Evolutionary conservation across 1,140 invertebrate genomes (phyloP), one percentile per base, ranked within the genome.

Genomic region (Rhyzopertha dominica): DNA sequence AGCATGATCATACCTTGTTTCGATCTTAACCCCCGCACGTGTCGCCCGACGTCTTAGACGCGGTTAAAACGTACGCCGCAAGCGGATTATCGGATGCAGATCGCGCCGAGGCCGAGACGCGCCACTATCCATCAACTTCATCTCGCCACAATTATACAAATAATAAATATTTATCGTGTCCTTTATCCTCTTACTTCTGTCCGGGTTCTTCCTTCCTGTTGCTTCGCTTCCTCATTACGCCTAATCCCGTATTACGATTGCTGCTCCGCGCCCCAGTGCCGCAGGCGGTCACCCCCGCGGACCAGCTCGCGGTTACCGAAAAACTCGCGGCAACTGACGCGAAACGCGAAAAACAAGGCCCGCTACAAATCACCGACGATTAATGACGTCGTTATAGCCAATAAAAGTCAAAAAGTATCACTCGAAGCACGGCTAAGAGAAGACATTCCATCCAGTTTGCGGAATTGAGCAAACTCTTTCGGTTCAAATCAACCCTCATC

Each of bases 1-100:
- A 65, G 55, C 56, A 58, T 63, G 59, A 60, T 63, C 61, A 52
- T 59, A 59, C 61, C 59, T 65, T 65, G 61, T 58, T 58, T 61
- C 40, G 56, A 54, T 62, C 60, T 64, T 64, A 64, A 60, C 56
- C 59, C 20, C 58, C 44, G 42, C 44, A 46, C 51, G 52, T 59
- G 48, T 53, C 56, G 51, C 47, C 49, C 43, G 44, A 49, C 58
- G 49, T 56, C 54, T 55, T 53, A 59, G 54, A 49, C 43, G 57
- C 47, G 57, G 57, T 59, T 56, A 51, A 57, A 45, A 55, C 47
- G 54, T 46, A 49, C 51, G 43, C 61, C 62, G 47, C 58, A 65
- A 63, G 61, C 42, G 59, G 59, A 63, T 63, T 62, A 65, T 58
- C 61, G 51, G 48, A 56, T 63, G 59, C 53, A 63, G 51, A 59